A percentile compares a stretch with the other conserved stretches of the same genome.
Conservation (phyloP, 2,797 vertebrate genomes). For the Chiroxiphia lanceolata region DNA sequence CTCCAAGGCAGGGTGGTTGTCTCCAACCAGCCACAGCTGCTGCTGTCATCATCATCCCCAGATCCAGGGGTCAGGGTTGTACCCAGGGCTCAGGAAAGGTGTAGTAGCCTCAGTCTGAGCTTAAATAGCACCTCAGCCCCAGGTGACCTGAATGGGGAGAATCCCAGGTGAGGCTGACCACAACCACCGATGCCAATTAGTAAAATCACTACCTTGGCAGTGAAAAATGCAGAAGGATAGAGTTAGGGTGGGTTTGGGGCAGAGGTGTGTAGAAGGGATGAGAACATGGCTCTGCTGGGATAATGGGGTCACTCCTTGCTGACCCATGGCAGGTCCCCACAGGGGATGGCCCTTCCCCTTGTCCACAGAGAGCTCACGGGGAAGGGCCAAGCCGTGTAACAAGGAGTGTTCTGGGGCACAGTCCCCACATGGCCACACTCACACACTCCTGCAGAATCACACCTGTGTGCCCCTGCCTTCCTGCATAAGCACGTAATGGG, state of each 20-base stretch:
- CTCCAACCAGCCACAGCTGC: neutral
- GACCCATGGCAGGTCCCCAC: fast-evolving
- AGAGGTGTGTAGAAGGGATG: neutral
- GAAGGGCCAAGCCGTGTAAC: neutral
- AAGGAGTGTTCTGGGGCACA: fast-evolving
- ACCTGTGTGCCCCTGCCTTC: fast-evolving
- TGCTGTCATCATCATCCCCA: too few relatives aligned
- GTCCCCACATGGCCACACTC: fast-evolving
- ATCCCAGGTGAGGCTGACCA: neutral
- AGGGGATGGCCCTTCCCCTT: neutral
- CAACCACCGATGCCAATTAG: neutral
- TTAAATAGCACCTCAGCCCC: neutral
- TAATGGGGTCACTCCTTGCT: neutral
- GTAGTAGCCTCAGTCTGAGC: neutral
- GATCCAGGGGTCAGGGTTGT: fast-evolving
- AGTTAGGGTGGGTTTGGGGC: neutral
- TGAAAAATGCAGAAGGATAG: neutral
- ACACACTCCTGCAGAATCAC: neutral
- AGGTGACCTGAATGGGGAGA: neutral
- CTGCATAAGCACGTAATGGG: neutral
- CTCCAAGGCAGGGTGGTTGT: too few relatives aligned
- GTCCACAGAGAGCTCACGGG: neutral
- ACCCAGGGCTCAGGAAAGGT: neutral
- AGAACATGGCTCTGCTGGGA: fast-evolving
- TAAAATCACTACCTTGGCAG: neutral